A percentile compares a stretch with the other conserved stretches of the same genome.
Conservation (phyloP, 2,797 vertebrate genomes). For the Propithecus perrieri region DNA sequence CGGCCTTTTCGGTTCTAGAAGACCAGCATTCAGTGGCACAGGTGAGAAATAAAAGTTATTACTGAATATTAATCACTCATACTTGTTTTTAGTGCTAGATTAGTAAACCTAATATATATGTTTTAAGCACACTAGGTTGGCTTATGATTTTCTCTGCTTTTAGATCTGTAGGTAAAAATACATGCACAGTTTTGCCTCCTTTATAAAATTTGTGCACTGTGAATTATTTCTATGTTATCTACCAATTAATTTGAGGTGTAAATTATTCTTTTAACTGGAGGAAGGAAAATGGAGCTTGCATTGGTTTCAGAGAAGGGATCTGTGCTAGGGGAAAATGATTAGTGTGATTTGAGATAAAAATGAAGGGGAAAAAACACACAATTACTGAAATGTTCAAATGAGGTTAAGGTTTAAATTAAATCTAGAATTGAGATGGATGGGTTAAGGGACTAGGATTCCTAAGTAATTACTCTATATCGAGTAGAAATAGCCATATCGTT, state of each 20-base stretch:
- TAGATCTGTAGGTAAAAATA: neutral
- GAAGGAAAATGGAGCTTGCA: conserved; percentile 31
- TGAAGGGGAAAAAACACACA: neutral
- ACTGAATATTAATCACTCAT: neutral
- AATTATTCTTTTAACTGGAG: conserved; percentile 1
- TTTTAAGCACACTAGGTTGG: neutral
- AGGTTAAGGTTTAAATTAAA: neutral
- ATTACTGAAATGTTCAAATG: neutral
- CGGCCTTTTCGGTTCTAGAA: conserved; percentile 54
- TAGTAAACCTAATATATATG: neutral
- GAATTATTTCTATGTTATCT: neutral
- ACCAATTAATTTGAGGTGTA: neutral
- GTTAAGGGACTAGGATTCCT: neutral
- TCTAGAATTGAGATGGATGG: neutral
- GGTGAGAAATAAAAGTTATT: conserved; percentile 68
- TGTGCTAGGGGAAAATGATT: neutral
- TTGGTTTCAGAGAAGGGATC: conserved; percentile 17
- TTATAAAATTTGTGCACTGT: neutral
- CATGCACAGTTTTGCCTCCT: neutral
- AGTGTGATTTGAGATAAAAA: conserved; percentile 7
- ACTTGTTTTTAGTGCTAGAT: neutral
- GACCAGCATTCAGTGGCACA: conserved; percentile 35
- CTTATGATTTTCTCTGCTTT: neutral
- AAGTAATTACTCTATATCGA: neutral
- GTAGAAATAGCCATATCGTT: neutral